Base-by-base conservation (phyloP, 1,140 invertebrate species). In the Hycleus phaleratus region DNA sequence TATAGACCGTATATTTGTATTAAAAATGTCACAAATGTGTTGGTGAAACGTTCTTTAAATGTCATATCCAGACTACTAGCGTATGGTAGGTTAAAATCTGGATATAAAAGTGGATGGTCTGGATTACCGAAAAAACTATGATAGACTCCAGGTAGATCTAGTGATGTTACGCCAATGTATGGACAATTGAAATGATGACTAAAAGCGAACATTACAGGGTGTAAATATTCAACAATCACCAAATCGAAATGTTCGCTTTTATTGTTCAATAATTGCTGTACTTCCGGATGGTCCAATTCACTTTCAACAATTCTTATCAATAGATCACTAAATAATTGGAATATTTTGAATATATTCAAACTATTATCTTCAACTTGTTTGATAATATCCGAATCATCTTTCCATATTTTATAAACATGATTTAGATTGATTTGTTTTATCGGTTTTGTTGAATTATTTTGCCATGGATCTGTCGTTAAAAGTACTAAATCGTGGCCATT, bases 401-500 rank as follows among this genome's bases (percentile, higher is more conserved):
- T 45, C 50, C 44, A 48, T 18, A 58, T 46, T 12, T 56, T 4
- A 25, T 62, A 62, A 9, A 53, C 26, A 12, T 45, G 47, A 43
- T 38, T 51, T 6, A 70, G 44, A 8, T 53, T 59, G 1, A 56
- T 48, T 10, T 69, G 56, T 9, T 67, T 68, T 5, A 71, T 53
- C 7, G 4, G 4, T 5, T 32, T 32, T 32, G 32, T 32, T 5
- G 7, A 7, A 32, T 32, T 32, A 5, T 4, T 32, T 32, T 32
- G 32, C 32, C 32, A 32, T 0, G 74, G 74, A 49, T 69, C 39
- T 3, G 67, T 59, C 0, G 76, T 77, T 3, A 77, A 58, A 0
- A 75, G 49, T 0, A 75, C 72, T 0, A 81, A 45, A 26, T 80
- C 56, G 44, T 81, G 79, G 1, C 78, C 79, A 26, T 72, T 68